Percentiles rank a stretch among this genome's conserved stretches.
Conservation (phyloP, 1,140 invertebrate genomes). For the Rhynchophorus ferrugineus region DNA sequence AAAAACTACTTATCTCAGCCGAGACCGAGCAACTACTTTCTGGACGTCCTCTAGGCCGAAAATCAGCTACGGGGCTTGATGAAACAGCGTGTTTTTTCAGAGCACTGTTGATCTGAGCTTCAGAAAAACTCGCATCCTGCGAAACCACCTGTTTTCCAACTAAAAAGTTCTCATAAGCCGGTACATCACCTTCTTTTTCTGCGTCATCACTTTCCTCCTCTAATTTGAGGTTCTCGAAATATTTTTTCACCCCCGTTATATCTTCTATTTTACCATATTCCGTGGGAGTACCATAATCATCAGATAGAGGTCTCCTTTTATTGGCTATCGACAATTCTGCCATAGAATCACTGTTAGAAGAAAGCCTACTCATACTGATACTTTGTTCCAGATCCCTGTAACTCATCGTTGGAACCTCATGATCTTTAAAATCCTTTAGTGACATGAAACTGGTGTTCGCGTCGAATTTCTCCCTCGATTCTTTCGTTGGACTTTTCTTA, state of each 20-base stretch:
- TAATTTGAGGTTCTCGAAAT: conserved; percentile 14
- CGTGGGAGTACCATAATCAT: conserved; percentile 48
- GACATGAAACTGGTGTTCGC: conserved; percentile 17
- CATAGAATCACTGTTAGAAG: conserved; percentile 31
- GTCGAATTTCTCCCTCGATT: conserved; percentile 16
- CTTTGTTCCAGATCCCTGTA: conserved; percentile 2
- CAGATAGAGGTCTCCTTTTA: conserved; percentile 64
- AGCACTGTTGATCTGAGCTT: conserved; percentile 1
- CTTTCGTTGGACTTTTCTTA: conserved; percentile 5
- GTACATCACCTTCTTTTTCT: conserved; percentile 10
- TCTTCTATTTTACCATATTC: conserved; percentile 44
- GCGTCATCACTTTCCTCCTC: not conserved
- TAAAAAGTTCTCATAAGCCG: conserved; percentile 36
- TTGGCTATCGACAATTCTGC: conserved; percentile 6
- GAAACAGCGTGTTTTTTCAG: conserved; percentile 12
- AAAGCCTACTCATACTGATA: conserved; percentile 22
- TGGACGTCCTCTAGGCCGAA: conserved; percentile 20
- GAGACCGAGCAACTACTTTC: conserved; percentile 31
- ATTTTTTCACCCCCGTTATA: conserved; percentile 11
- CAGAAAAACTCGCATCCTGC: not conserved
- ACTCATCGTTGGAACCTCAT: not conserved
- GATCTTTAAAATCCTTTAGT: conserved; percentile 11
- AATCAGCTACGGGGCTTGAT: conserved; percentile 18
- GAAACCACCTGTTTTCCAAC: conserved; percentile 14
- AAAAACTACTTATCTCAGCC: conserved; percentile 31